Evolutionary conservation across 35 echinoderm and acorn worm genomes (phyloP).

Genomic region (Ptychodera flava): DNA sequence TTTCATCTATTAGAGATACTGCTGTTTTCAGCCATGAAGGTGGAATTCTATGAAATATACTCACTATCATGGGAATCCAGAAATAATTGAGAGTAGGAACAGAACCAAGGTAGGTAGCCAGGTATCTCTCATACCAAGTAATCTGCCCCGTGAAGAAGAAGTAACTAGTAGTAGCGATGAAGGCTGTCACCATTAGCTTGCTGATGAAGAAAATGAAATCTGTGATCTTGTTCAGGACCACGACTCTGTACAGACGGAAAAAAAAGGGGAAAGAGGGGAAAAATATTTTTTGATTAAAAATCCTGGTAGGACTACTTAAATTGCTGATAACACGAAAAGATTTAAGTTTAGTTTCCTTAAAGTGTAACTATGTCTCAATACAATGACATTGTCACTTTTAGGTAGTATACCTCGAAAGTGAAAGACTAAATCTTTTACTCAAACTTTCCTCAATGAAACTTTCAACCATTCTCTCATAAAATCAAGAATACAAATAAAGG

Average conservation of each 20-base stretch:
- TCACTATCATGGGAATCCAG: slow-evolving; percentile 94
- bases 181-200: slow-evolving; percentile 47
- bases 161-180: slow-evolving; percentile 46
- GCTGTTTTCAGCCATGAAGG: no score
- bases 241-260: slow-evolving; percentile 42
- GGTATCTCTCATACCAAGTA: slow-evolving; percentile 33
- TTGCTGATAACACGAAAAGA: neutral
- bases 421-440: no score
- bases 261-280: slow-evolving; percentile 5
- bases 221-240: slow-evolving; percentile 89
- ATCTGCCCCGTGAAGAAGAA: slow-evolving; percentile 83
- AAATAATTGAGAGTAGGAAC: slow-evolving; percentile 85
- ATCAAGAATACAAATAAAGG: no score
- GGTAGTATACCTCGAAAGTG: no score
- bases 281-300: neutral
- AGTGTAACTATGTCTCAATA: no score
- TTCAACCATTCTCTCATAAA: no score
- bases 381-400: no score
- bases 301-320: neutral
- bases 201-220: slow-evolving; percentile 78
- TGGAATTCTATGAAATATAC: no score
- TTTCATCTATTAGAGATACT: no score
- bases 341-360: no score
- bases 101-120: slow-evolving; percentile 5
- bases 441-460: no score